phyloP scores from a whole-genome alignment of 2,113 vertebrate genomes.

The Entomyzon cyanotis region DNA sequence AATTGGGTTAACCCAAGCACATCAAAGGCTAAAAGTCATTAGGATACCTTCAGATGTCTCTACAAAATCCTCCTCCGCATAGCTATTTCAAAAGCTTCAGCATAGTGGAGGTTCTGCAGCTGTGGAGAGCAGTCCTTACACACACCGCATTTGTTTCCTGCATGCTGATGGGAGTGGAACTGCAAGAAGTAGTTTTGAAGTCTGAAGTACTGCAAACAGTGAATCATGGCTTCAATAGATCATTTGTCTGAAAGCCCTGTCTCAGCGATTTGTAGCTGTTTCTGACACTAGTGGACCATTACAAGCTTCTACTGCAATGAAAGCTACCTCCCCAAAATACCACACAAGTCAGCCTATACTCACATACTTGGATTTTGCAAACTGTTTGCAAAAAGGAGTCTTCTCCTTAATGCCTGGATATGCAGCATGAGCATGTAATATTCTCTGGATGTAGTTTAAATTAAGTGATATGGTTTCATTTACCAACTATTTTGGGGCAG shows the following conservation, averaged over 20 bases:
- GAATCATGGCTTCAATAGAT: background rate
- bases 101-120: background rate
- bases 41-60: background rate
- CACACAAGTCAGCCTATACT: background rate
- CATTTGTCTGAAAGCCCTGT: background rate
- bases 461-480: background rate
- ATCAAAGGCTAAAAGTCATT: slow-evolving; percentile 8
- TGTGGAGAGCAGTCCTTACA: background rate
- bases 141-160: background rate
- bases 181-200: background rate
- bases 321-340: background rate
- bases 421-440: background rate
- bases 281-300: background rate
- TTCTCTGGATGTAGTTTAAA: background rate
- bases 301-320: background rate
- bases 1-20: background rate
- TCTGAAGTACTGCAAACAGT: background rate
- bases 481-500: background rate
- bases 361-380: background rate
- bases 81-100: background rate
- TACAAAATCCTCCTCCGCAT: background rate
- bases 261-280: background rate
- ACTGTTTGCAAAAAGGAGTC: background rate
- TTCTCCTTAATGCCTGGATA: background rate
- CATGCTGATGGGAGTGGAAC: background rate